A percentile compares a stretch with the other conserved stretches of the same genome.
phyloP scores from a whole-genome alignment of 1,140 invertebrate genomes.

The Neodiprion fabricii region DNA sequence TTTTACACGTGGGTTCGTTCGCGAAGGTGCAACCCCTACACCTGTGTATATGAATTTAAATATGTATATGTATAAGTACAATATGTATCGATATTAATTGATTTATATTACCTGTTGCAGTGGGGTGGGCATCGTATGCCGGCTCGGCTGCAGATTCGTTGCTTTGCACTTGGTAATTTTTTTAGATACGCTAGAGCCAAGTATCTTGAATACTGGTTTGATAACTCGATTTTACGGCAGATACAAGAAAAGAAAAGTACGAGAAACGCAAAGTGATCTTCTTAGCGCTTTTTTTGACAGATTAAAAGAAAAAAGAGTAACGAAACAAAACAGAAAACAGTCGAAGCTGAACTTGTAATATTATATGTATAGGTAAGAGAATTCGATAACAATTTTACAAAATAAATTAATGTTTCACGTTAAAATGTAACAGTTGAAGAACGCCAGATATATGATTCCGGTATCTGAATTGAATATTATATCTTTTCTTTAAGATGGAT shows the following conservation, averaged over 20 bases:
- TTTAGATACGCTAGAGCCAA: neutral
- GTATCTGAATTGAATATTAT: neutral
- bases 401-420: neutral
- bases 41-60: neutral
- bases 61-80: neutral
- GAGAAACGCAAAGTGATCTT: neutral
- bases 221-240: too few species aligned
- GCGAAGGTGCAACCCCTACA: neutral
- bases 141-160: neutral
- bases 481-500: neutral
- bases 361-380: neutral
- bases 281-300: neutral
- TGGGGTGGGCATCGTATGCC: slow-evolving; percentile 36
- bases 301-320: neutral
- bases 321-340: too few species aligned
- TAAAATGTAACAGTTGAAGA: neutral
- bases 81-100: neutral
- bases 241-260: neutral
- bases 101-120: slow-evolving; percentile 44
- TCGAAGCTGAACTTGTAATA: too few species aligned
- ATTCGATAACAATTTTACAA: neutral
- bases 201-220: neutral
- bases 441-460: neutral
- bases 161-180: slow-evolving; percentile 1
- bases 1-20: slow-evolving; percentile 9